Evolutionary conservation across 2,888 invertebrate species (phyloP).

Genomic region (Auanema sp.): DNA sequence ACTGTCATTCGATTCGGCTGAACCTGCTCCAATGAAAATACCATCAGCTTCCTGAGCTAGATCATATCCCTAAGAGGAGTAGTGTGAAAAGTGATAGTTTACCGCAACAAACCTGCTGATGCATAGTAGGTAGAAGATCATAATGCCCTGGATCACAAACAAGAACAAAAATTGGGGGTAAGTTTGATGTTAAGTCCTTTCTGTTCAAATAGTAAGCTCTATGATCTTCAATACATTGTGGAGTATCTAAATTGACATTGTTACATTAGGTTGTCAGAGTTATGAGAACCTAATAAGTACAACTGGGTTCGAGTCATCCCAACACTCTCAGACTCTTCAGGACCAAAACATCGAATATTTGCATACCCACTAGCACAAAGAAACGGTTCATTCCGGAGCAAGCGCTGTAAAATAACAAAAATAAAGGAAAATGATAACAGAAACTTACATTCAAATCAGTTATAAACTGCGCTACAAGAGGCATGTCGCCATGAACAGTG

Average conservation of each 20-base stretch:
- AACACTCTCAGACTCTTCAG: slow-evolving; percentile 14
- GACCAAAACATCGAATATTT: slow-evolving; percentile 30
- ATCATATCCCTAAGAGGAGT: slow-evolving; percentile 4
- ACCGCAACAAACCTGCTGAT: slow-evolving; percentile 22
- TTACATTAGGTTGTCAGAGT: background rate
- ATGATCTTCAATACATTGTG: slow-evolving; percentile 14
- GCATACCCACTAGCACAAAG: slow-evolving; percentile 26
- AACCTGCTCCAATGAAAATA: slow-evolving; percentile 15
- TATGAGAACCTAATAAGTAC: slow-evolving; percentile 17
- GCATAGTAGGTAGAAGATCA: slow-evolving; percentile 31
- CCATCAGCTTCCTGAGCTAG: slow-evolving; percentile 15
- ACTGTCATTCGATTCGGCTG: slow-evolving; percentile 13
- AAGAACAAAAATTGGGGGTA: slow-evolving; percentile 29
- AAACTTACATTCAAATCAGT: slow-evolving; percentile 35
- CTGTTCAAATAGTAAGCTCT: slow-evolving; percentile 6
- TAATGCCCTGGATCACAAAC: slow-evolving; percentile 35
- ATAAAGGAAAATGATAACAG: no score
- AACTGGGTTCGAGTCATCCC: slow-evolving; percentile 13
- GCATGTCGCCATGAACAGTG: slow-evolving; percentile 30
- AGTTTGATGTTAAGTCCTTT: slow-evolving; percentile 10
- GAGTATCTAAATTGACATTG: background rate
- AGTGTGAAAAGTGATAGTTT: background rate
- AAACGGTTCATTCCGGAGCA: slow-evolving; percentile 29
- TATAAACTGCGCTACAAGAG: slow-evolving; percentile 44
- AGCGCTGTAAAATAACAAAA: slow-evolving; percentile 30